Conservation (phyloP, 2,797 vertebrate species). For the Sebastes steindachneri region DNA sequence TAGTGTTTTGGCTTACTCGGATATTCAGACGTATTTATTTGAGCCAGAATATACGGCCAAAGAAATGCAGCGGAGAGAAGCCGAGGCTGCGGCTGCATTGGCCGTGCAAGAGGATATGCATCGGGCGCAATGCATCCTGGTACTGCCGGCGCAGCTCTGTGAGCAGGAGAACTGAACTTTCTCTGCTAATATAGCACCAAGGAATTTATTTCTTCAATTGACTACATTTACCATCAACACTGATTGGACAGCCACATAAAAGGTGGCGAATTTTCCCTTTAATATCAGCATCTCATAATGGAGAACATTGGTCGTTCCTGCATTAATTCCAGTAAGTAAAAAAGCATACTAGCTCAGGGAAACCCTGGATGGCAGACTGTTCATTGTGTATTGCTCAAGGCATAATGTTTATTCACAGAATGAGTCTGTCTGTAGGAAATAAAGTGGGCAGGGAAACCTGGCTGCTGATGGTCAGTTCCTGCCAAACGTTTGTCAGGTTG, state of each 20-base stretch:
- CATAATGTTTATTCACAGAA: conserved; percentile 42
- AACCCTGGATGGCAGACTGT: conserved; percentile 15
- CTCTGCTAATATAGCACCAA: too few relatives aligned
- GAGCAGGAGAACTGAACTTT: too few relatives aligned
- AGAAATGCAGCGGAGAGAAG: too few relatives aligned
- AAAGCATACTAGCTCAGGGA: neutral
- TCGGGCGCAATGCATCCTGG: neutral
- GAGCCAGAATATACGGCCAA: too few relatives aligned
- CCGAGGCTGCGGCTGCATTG: too few relatives aligned
- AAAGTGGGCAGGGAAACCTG: conserved; percentile 54
- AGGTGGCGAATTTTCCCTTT: neutral
- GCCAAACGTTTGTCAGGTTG: conserved; percentile 55
- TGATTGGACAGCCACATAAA: neutral
- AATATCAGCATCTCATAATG: neutral
- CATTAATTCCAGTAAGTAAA: neutral
- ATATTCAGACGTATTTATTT: too few relatives aligned
- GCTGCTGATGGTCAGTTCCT: conserved; percentile 31
- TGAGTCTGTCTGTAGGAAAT: conserved; percentile 33
- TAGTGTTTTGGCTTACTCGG: too few relatives aligned
- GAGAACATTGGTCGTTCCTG: neutral
- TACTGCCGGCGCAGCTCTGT: neutral
- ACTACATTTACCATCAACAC: neutral
- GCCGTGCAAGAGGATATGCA: too few relatives aligned
- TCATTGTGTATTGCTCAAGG: conserved; percentile 15
- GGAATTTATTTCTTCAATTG: too few relatives aligned